Conservation (phyloP, 2,797 vertebrate genomes). For the Poecilia gillii region DNA sequence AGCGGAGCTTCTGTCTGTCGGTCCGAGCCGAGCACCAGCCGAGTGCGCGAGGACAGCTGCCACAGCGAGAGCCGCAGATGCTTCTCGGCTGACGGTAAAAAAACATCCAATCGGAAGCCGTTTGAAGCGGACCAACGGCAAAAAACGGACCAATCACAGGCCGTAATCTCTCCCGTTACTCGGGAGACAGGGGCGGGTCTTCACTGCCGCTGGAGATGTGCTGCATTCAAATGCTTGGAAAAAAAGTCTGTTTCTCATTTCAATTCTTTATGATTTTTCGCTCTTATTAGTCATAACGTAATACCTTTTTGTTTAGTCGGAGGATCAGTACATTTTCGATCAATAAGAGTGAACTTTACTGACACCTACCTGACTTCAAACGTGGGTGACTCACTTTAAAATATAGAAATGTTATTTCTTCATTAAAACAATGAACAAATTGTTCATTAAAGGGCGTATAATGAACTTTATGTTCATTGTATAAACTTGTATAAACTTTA, state of each 20-base stretch:
- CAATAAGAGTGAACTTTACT: background rate
- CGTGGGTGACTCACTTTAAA: background rate
- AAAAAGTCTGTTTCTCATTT: background rate
- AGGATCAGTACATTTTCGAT: background rate
- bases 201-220: slow-evolving; percentile 22
- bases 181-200: slow-evolving; percentile 56
- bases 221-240: slow-evolving; percentile 31
- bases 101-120: slow-evolving; percentile 59
- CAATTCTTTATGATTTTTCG: too few relatives aligned
- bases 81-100: slow-evolving; percentile 28
- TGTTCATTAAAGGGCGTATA: too few relatives aligned
- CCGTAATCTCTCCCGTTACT: slow-evolving; percentile 21
- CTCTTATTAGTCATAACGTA: too few relatives aligned
- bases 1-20: slow-evolving; percentile 27
- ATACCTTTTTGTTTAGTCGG: background rate
- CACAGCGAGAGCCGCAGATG: slow-evolving; percentile 69
- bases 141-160: slow-evolving; percentile 55
- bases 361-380: background rate
- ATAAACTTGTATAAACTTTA: too few relatives aligned
- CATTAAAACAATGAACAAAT: background rate
- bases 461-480: too few relatives aligned
- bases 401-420: background rate
- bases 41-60: slow-evolving; percentile 74
- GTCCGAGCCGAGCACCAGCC: slow-evolving; percentile 54
- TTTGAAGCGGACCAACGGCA: background rate